phyloP scores from a whole-genome alignment of 2,888 invertebrate genomes.

The Dinocampus coccinellae region DNA sequence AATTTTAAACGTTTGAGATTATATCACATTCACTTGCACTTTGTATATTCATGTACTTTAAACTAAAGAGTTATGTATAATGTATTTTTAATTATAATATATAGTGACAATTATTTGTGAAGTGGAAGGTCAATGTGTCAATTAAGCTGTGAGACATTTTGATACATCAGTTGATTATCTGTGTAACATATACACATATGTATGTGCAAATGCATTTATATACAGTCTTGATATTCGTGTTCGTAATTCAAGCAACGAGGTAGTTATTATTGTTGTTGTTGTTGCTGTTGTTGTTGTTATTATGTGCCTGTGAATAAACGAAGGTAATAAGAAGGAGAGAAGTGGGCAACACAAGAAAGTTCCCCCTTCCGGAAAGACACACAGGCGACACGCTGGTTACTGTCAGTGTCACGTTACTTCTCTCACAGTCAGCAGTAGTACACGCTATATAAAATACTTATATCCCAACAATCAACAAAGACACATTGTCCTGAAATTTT shows the following conservation, averaged over 20 bases:
- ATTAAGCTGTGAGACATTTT: background rate
- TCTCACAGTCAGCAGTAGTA: conserved; percentile 58
- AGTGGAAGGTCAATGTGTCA: background rate
- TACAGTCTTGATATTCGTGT: background rate
- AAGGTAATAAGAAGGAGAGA: conserved; percentile 20
- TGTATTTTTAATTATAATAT: background rate
- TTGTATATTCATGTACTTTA: no score
- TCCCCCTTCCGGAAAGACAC: conserved; percentile 21
- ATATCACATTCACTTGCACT: background rate
- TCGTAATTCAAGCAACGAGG: background rate
- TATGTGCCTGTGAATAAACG: conserved; percentile 17
- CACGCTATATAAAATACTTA: conserved; percentile 1
- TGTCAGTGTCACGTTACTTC: conserved; percentile 57
- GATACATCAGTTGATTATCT: background rate
- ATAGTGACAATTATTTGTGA: background rate
- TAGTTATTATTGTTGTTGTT: no score
- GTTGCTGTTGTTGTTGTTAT: no score
- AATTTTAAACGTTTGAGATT: background rate
- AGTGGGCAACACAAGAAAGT: conserved; percentile 6
- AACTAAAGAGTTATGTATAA: background rate
- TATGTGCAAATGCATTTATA: background rate
- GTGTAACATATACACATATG: background rate
- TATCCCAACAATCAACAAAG: background rate
- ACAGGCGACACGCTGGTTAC: conserved; percentile 39
- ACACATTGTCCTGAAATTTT: background rate